Conservation (phyloP, 1,140 invertebrate genomes). For the Zophobas atratus region DNA sequence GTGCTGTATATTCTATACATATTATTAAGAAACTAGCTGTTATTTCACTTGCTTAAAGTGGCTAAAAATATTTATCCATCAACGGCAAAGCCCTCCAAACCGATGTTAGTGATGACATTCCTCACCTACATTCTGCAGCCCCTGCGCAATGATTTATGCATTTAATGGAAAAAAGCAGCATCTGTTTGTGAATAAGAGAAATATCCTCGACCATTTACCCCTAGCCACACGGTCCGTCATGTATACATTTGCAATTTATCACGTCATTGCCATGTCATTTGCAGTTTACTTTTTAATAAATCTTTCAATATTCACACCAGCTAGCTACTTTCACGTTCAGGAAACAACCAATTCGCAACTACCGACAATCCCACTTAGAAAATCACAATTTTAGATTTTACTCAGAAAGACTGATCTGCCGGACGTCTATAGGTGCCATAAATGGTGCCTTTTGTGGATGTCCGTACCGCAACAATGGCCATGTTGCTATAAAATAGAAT, state of each 20-base stretch:
- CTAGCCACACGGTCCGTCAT: neutral
- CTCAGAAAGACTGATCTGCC: slow-evolving; percentile 5
- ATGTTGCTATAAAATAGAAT: slow-evolving; percentile 31
- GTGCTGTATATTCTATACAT: too few species aligned
- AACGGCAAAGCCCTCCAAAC: too few species aligned
- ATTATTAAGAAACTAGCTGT: too few species aligned
- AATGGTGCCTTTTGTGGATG: slow-evolving; percentile 18
- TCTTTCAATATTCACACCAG: neutral
- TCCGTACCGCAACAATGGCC: slow-evolving; percentile 16
- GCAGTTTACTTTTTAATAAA: slow-evolving; percentile 9
- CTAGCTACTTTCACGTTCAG: neutral
- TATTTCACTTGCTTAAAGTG: too few species aligned
- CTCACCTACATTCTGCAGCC: neutral
- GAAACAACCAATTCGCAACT: neutral
- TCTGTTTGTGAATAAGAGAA: slow-evolving; percentile 8
- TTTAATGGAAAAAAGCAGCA: neutral
- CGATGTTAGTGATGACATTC: neutral
- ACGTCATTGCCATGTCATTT: neutral
- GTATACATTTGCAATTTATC: slow-evolving; percentile 8
- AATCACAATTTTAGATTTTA: slow-evolving; percentile 38
- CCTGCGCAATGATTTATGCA: neutral
- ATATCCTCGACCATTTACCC: slow-evolving; percentile 2
- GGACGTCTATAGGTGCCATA: slow-evolving; percentile 36
- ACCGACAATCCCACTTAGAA: slow-evolving; percentile 14
- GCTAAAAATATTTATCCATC: too few species aligned